phyloP scores from a whole-genome alignment of 2,888 invertebrate species.

The Amblyjoppa proteus region DNA sequence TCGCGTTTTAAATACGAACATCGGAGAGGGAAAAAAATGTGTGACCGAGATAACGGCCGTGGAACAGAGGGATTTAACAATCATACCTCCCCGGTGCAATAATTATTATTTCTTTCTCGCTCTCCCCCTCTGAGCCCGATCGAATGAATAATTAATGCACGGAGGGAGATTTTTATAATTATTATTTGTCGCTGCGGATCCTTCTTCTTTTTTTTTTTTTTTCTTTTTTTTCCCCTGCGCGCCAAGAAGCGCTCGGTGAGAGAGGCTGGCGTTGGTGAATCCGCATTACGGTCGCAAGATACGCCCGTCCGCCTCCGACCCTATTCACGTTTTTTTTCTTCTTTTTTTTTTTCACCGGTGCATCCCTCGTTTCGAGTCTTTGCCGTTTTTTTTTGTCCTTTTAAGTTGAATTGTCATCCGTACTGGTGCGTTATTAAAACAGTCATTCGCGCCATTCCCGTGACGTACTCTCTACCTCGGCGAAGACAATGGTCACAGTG shows the following conservation, averaged over 20 bases:
- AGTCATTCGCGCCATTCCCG: conserved; percentile 66
- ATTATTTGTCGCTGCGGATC: conserved; percentile 44
- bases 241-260: conserved; percentile 23
- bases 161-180: conserved; percentile 47
- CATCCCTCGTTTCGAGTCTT: conserved; percentile 58
- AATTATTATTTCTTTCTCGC: conserved; percentile 38
- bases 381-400: conserved; percentile 55
- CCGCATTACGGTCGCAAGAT: conserved; percentile 51
- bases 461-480: conserved; percentile 38
- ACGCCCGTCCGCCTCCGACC: conserved; percentile 12
- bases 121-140: conserved; percentile 18
- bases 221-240: neutral
- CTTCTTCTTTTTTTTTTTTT: conserved; percentile 6
- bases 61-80: conserved; percentile 29
- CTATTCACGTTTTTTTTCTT: conserved; percentile 32
- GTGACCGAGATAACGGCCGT: conserved; percentile 37
- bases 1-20: conserved; percentile 1
- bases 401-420: conserved; percentile 69
- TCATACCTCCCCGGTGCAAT: conserved; percentile 31
- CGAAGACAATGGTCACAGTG: conserved; percentile 71
- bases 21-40: conserved; percentile 11
- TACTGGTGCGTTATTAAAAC: conserved; percentile 78
- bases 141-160: conserved; percentile 60
- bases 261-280: conserved; percentile 35
- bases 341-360: conserved; percentile 30